phyloP scores from a whole-genome alignment of 2,888 invertebrate species.

The Clunio marinus region DNA sequence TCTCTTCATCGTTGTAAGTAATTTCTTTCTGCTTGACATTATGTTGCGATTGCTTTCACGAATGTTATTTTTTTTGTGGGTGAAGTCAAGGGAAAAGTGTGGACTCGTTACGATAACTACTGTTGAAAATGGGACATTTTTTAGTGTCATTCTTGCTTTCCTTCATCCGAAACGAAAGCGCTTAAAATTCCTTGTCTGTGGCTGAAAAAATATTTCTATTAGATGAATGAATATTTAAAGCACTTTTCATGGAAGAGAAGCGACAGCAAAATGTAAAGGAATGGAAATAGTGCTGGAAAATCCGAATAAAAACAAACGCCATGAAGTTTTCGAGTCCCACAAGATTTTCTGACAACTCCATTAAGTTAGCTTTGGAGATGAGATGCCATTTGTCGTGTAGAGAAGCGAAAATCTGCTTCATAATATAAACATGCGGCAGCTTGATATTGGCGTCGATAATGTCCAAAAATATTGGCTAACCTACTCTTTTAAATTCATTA shows the following conservation, averaged over 20 bases:
- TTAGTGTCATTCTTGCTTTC: constrained; percentile 27
- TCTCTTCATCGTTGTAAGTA: not conserved
- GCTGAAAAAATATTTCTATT: constrained; percentile 35
- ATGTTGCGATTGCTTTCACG: not conserved
- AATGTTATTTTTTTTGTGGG: not conserved
- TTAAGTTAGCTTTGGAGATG: constrained; percentile 24
- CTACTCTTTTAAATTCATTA: constrained; percentile 17
- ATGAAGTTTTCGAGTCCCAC: constrained; percentile 4
- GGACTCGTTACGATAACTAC: constrained; percentile 17
- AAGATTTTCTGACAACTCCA: constrained; percentile 28
- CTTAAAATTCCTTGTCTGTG: constrained; percentile 26
- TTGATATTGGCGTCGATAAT: constrained; percentile 13
- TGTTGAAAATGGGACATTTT: constrained; percentile 30
- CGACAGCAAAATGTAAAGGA: not conserved
- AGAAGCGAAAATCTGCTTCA: not conserved
- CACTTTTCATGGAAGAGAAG: not conserved
- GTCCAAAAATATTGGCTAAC: constrained; percentile 7
- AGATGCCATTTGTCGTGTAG: not conserved
- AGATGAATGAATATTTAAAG: constrained; percentile 36
- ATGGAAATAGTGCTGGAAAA: not conserved
- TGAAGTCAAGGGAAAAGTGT: constrained; percentile 5
- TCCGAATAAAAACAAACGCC: not conserved
- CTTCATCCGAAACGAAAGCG: not conserved
- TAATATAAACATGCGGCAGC: not conserved
- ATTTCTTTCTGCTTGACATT: not conserved